Evolutionary conservation across 2,888 invertebrate species (phyloP), one percentile per base, ranked within the genome.

Genomic region (Ctena decussata): DNA sequence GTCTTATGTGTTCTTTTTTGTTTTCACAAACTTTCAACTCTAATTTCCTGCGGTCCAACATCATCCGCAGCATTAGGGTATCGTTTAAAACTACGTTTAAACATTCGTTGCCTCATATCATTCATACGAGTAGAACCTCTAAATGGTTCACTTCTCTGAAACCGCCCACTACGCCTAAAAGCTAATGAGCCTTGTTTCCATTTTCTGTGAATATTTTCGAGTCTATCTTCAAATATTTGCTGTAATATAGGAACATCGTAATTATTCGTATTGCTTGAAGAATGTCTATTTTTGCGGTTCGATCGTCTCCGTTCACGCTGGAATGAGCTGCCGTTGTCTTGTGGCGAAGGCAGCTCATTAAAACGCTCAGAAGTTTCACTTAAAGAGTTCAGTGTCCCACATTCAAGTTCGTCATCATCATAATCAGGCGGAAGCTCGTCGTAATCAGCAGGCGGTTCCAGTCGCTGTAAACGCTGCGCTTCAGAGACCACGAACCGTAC

Each of bases 361-460:
- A 90, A 89, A 21, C 86, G 81, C 41, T 87, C 86, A 0, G 86
- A 80, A 0, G 77, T 74, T 65, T 79, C 81, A 37, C 70, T 77
- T 2, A 80, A 69, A 15, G 87, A 77, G 1, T 85, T 76, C 15
- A 81, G 60, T 0, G 89, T 86, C 0, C 75, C 83, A 0, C 49
- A 41, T 46, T 83, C 84, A 27, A 84, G 81, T 15, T 87, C 87
- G 27, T 91, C 90, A 30, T 87, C 88, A 46, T 91, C 91, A 77
- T 92, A 92, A 79, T 83, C 89, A 57, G 86, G 90, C 24, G 82
- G 91, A 74, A 86, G 81, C 41, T 93, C 92, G 39, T 93, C 92
- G 80, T 94, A 94, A 82, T 94, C 94, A 0, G 93, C 91, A 0
- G 91, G 91, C 0, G 94, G 94, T 80, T 94, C 94, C 82, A 93